Percentiles rank a stretch among this genome's conserved stretches.
These are phyloP conservation scores for Zaprionus davidi DNA, from an alignment of 1,140 invertebrate species.

Conservation along the genomic window DNA sequence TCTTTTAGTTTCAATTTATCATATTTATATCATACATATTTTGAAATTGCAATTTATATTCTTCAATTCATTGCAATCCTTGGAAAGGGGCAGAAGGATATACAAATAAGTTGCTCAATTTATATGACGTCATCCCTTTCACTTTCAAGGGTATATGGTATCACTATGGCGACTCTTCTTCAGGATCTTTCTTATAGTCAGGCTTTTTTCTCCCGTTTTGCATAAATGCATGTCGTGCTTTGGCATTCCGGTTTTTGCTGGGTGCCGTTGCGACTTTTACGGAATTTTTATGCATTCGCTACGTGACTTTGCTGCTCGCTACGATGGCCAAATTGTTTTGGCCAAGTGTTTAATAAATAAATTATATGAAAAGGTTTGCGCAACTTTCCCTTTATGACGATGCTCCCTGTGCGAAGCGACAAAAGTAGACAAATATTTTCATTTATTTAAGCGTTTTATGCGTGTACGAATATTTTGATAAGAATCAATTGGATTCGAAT, in stretches of 20 bases:
- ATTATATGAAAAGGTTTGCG: constrained; percentile 49
- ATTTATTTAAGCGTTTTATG: constrained; percentile 5
- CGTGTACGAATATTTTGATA: background rate
- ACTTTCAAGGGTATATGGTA: background rate
- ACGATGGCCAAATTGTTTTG: constrained; percentile 47
- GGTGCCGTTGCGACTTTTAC: constrained; percentile 50
- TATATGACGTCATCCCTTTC: background rate
- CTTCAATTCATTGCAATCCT: background rate
- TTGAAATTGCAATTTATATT: background rate
- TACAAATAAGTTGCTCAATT: no score
- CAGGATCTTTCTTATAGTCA: constrained; percentile 4
- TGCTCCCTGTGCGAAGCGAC: constrained; percentile 1
- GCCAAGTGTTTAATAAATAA: constrained; percentile 73
- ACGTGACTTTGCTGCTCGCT: constrained; percentile 51
- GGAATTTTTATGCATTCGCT: constrained; percentile 74
- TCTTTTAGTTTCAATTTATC: background rate
- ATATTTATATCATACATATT: no score
- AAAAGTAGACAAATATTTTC: constrained; percentile 14
- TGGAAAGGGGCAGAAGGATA: no score
- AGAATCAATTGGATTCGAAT: background rate
- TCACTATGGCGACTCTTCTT: background rate
- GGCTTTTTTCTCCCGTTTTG: constrained; percentile 50
- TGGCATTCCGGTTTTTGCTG: constrained; percentile 41
- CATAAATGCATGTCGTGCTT: constrained; percentile 66
- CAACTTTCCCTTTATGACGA: constrained; percentile 26